Evolutionary conservation across 2,888 invertebrate genomes (phyloP).

Genomic region (Crocallis elinguaria): DNA sequence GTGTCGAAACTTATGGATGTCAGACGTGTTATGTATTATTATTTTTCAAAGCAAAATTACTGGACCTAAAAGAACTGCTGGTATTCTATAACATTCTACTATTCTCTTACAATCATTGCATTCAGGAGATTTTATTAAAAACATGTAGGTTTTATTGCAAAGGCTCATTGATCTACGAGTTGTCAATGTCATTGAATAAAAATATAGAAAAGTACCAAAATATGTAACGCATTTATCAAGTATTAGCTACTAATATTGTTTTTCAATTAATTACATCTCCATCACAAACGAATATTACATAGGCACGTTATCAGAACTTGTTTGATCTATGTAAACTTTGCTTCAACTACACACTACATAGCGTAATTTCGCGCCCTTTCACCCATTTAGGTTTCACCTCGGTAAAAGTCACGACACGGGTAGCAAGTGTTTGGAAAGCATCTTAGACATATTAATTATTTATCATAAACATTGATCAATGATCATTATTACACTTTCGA

Average conservation of each 20-base stretch:
- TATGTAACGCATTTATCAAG: not conserved
- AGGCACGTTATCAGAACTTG: not conserved
- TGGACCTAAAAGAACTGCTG: not conserved
- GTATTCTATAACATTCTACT: constrained; percentile 2
- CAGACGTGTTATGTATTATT: constrained; percentile 49
- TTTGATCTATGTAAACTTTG: constrained; percentile 41
- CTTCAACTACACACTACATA: constrained; percentile 46
- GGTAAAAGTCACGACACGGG: constrained; percentile 17
- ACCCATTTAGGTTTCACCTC: constrained; percentile 49
- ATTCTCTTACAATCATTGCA: not conserved
- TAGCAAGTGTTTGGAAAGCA: not conserved
- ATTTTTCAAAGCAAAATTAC: constrained; percentile 16
- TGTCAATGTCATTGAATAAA: constrained; percentile 65
- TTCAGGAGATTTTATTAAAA: constrained; percentile 17
- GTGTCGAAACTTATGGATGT: constrained; percentile 68
- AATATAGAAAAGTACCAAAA: constrained; percentile 13
- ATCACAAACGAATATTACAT: not conserved
- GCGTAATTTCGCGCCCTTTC: constrained; percentile 84
- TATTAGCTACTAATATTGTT: not conserved
- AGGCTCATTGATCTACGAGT: constrained; percentile 60
- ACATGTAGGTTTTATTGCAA: constrained; percentile 29
- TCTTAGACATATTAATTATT: not conserved
- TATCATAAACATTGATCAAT: constrained; percentile 5
- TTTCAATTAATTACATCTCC: not conserved
- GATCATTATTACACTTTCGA: constrained; percentile 23